These are phyloP conservation scores for Planococcus citri DNA, from an alignment of 1,140 invertebrate genomes.

Conservation along the genomic window DNA sequence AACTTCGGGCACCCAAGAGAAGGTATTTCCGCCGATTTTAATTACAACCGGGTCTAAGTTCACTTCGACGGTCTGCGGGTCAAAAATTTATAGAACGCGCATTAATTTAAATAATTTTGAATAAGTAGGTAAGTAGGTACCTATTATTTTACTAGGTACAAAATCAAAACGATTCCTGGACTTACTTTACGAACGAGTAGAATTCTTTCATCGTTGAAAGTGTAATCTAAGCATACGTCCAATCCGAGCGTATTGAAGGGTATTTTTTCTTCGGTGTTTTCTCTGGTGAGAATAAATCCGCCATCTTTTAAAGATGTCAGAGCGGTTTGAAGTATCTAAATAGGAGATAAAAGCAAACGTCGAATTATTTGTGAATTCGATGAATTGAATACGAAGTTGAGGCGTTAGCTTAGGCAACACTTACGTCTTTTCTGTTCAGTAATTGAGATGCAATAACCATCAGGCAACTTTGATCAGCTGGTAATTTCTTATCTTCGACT, in stretches of 20 bases:
- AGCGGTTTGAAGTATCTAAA: slow-evolving; percentile 29
- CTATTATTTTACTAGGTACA: slow-evolving; percentile 21
- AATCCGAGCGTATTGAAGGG: slow-evolving; percentile 12
- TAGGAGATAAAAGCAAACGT: neutral
- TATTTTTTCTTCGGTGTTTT: slow-evolving; percentile 30
- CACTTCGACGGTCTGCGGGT: slow-evolving; percentile 16
- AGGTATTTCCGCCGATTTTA: slow-evolving; percentile 33
- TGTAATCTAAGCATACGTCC: slow-evolving; percentile 21
- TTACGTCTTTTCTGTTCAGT: slow-evolving; percentile 24
- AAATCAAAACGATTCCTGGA: too few species aligned
- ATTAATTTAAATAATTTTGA: too few species aligned
- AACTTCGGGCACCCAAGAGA: slow-evolving; percentile 41
- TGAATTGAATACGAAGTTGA: too few species aligned
- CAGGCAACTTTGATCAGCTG: slow-evolving; percentile 41
- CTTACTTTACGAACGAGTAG: slow-evolving; percentile 24
- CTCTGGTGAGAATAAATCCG: slow-evolving; percentile 39
- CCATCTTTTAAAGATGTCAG: slow-evolving; percentile 32
- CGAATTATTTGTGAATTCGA: neutral
- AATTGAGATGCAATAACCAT: slow-evolving; percentile 39
- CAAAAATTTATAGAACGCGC: neutral
- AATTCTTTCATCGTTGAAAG: slow-evolving; percentile 20
- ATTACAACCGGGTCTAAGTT: slow-evolving; percentile 26
- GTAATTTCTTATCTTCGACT: slow-evolving; percentile 47
- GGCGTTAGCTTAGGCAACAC: too few species aligned
- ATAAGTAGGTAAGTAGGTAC: too few species aligned